Base-by-base conservation (phyloP, 2,797 vertebrate species). In the Gymnoscopelus microlampas region DNA sequence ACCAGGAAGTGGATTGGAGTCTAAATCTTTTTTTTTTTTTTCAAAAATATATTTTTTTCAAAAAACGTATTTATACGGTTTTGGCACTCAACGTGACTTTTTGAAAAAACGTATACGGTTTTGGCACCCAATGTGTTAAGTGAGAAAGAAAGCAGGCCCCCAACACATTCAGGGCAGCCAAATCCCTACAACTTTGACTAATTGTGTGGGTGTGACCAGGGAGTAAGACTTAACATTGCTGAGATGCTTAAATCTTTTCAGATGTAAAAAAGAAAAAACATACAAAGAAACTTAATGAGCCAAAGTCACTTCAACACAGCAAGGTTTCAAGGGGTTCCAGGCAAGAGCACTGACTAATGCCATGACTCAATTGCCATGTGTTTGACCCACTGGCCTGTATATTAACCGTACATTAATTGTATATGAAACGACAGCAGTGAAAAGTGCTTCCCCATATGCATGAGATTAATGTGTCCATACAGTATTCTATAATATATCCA, bases 161-260 rank as follows among this genome's bases (percentile, higher is more conserved):
- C 35, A 39, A 8, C 11, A 49, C 9, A 14, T 14, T 19, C 19
- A 19, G 19, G 19, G 19, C 62, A 53, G n/a, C n/a, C 15, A 14
- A 54, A 53, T 14, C 3, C 13, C 14, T 4, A 0, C 39, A 19
- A 14, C 9, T 29, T 50, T 39, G 7, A 39, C 50, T 19, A 49
- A 64, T 24, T 63, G 10, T 29, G 48, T 50, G 50, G n/a, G 15
- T 35, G 35, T 39, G 50, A 14, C 23, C 11, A 26, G 10, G n/a
- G 47, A 29, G 8, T 48, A 15, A 66, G 66, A 79, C 72, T 83
- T 79, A 78, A 84, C 79, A 83, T 81, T 81, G 68, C 77, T 76
- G 75, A 78, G 72, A 58, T 57, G 32, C 75, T 85, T 86, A 79
- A 69, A 75, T 70, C 35, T 77, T 76, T 73, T 47, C 58, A 79